A percentile compares a stretch with the other conserved stretches of the same genome.
These are phyloP conservation scores for Ceratina calcarata DNA, from an alignment of 1,140 invertebrate species.

Conservation along the genomic window DNA sequence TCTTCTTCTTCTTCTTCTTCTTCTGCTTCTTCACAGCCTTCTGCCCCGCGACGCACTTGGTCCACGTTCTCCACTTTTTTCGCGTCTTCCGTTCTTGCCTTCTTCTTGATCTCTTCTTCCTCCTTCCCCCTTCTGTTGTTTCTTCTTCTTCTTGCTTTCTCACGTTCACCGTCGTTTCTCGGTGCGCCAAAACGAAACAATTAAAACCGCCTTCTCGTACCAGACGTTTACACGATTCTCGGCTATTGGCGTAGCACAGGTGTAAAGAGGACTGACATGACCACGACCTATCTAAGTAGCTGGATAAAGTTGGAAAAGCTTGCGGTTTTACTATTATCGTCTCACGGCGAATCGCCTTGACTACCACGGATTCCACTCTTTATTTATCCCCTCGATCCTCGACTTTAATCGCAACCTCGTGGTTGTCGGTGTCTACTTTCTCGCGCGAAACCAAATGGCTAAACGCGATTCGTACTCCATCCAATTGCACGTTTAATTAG, in stretches of 20 bases:
- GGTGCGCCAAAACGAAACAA: conserved; percentile 57
- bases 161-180: conserved; percentile 34
- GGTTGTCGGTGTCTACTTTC: neutral
- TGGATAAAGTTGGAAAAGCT: conserved; percentile 64
- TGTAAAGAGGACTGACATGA: conserved; percentile 63
- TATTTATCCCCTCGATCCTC: conserved; percentile 30
- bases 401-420: conserved; percentile 27
- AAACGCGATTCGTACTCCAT: neutral
- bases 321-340: conserved; percentile 55
- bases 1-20: conserved; percentile 24
- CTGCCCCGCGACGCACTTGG: conserved; percentile 42
- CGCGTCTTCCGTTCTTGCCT: conserved; percentile 66
- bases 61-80: conserved; percentile 56
- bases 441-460: neutral
- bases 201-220: conserved; percentile 59
- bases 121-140: neutral
- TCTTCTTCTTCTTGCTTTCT: conserved; percentile 17
- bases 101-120: neutral
- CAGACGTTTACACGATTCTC: conserved; percentile 68
- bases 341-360: conserved; percentile 21
- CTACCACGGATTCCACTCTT: conserved; percentile 48
- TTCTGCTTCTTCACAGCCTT: conserved; percentile 3
- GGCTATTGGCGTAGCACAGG: conserved; percentile 61
- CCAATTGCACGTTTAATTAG: neutral
- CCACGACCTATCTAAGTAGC: conserved; percentile 62